These are phyloP conservation scores for Anoplolepis gracilipes DNA, from an alignment of 1,140 invertebrate species.

Conservation along the genomic window DNA sequence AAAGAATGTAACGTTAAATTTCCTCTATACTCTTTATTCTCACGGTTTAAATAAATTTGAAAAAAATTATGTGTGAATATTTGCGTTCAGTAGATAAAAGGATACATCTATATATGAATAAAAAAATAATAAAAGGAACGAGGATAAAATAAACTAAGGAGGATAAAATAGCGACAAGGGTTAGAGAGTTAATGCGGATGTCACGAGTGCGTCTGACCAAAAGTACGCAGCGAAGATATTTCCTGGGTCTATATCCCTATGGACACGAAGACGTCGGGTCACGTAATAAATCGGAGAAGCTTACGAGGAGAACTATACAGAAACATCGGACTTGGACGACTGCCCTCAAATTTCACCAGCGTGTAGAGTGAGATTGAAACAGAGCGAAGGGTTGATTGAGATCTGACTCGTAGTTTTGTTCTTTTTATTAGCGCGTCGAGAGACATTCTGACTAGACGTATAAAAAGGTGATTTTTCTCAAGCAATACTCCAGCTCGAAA, in stretches of 20 bases:
- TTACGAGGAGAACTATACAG: slow-evolving; percentile 22
- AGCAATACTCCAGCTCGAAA: background rate
- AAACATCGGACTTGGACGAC: slow-evolving; percentile 7
- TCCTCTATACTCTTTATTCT: background rate
- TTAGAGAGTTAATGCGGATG: background rate
- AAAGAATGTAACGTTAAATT: slow-evolving; percentile 49
- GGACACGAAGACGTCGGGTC: slow-evolving; percentile 11
- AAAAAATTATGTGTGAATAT: background rate
- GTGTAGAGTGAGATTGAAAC: slow-evolving; percentile 40
- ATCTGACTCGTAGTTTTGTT: background rate
- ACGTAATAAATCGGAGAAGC: slow-evolving; percentile 51
- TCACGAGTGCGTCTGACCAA: background rate
- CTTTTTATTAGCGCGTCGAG: slow-evolving; percentile 23
- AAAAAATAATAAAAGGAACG: slow-evolving; percentile 15
- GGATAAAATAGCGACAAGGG: slow-evolving; percentile 20
- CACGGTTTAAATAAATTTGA: background rate
- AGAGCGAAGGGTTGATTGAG: slow-evolving; percentile 28
- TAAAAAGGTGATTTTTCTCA: background rate
- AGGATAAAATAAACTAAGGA: slow-evolving; percentile 10
- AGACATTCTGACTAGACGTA: background rate
- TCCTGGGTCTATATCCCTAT: background rate
- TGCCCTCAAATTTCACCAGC: slow-evolving; percentile 46
- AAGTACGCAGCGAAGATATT: background rate
- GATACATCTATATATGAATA: background rate
- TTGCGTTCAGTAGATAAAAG: background rate